Base-by-base conservation (phyloP, 2,113 vertebrate species). In the Centropus bengalensis region DNA sequence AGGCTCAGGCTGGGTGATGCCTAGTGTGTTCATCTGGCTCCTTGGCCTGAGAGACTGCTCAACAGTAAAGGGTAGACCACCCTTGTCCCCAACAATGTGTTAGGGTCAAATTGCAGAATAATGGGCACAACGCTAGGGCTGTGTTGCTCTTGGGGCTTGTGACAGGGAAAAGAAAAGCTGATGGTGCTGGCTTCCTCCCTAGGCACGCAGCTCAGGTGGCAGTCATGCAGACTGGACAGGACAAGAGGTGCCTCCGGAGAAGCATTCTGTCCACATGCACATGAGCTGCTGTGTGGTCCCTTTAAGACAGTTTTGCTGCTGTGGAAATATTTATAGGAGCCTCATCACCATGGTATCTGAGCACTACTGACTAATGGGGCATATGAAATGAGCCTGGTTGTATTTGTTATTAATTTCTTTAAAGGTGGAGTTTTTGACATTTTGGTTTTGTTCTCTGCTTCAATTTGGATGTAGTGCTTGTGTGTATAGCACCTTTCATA, bases 341-440 rank as follows among this genome's bases (percentile, higher is more conserved):
- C 88, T 94, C 92, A 96, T 96, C 95, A 95, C 96, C 86, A 96
- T 94, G 93, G 95, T 93, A 94, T 96, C 96, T 91, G 93, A 96
- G 78, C 83, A 55, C 81, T 51, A 85, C 92, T 79, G 86, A 91
- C 79, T 92, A 94, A 86, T 93, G 87, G 91, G 84, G 82, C 12
- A 4, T 94, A 45, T 7, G 73, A 78, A 96, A 89, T 12, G 80
- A 1, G 80, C 88, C 77, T 91, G 67, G 63, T 66, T 93, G 56
- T 78, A 23, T 93, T 95, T 93, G 83, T 75, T 91, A 88, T 93
- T 83, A 91, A 92, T 96, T 92, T 94, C 55, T 88, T 86, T 66
- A 69, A 88, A 54, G 82, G 68, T 47, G 69, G 38, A 38, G 76
- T 87, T 86, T 42, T 83, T 92, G 75, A 84, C 84, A 14, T 88